Percentiles rank a stretch among this genome's conserved stretches.
Conservation (phyloP, 2,113 vertebrate genomes). For the Barbus barbus region DNA sequence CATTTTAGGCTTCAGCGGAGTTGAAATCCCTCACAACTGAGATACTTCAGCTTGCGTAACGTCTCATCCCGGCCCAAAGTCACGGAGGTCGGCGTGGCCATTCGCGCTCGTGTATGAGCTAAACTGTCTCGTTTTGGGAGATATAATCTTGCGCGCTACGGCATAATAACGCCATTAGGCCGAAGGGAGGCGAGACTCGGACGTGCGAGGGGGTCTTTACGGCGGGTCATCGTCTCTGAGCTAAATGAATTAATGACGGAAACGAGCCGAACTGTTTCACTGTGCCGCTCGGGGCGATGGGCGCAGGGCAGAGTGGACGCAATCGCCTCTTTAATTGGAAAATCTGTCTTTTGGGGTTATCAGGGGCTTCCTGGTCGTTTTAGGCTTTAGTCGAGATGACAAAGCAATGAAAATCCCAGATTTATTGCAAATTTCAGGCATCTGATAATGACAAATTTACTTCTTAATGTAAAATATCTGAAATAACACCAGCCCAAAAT, state of each 20-base stretch:
- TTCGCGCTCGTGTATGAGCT: background rate
- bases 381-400: no score
- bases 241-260: constrained; percentile 67
- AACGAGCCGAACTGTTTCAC: constrained; percentile 68
- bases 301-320: no score
- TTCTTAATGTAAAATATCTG: background rate
- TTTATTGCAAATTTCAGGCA: background rate
- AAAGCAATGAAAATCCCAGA: background rate
- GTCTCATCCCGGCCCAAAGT: constrained; percentile 27
- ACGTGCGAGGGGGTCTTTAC: constrained; percentile 61
- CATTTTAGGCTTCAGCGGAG: constrained; percentile 23
- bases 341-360: no score
- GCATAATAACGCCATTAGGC: constrained; percentile 69
- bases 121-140: constrained; percentile 51
- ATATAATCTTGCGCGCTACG: constrained; percentile 58
- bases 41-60: constrained; percentile 22
- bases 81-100: constrained; percentile 22
- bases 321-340: no score
- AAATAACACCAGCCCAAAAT: background rate
- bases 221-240: constrained; percentile 68
- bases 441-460: background rate
- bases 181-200: constrained; percentile 61
- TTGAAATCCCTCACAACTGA: constrained; percentile 7
- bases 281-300: no score
- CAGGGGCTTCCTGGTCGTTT: no score